A percentile compares a stretch with the other conserved stretches of the same genome.
Conservation (phyloP, 2,113 vertebrate species). For the Erythrocebus patas region DNA sequence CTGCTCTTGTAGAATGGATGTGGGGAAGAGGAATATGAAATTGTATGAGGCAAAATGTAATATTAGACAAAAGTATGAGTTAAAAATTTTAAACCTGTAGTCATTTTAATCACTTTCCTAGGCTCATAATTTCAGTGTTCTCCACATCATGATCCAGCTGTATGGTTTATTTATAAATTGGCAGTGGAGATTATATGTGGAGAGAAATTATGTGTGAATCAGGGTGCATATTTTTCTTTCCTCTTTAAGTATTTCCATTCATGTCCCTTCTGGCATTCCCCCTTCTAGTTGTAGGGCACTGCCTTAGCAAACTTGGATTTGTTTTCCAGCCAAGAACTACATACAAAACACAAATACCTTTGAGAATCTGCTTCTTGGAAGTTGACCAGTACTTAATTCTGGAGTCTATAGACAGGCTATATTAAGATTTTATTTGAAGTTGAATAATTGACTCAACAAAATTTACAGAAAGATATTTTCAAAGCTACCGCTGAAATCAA, state of each 20-base stretch:
- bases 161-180: background rate
- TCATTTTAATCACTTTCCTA: background rate
- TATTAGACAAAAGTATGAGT: background rate
- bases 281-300: constrained; percentile 66
- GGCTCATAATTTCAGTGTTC: background rate
- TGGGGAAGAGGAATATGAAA: background rate
- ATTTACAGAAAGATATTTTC: constrained; percentile 70
- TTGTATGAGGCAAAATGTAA: background rate
- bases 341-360: constrained; percentile 74
- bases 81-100: background rate
- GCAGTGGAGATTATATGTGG: background rate
- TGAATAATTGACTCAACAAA: constrained; percentile 77
- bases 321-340: constrained; percentile 75
- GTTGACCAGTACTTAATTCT: constrained; percentile 76
- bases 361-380: constrained; percentile 64
- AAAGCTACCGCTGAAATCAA: constrained; percentile 68
- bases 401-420: constrained; percentile 71
- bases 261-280: background rate
- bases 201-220: constrained; percentile 15
- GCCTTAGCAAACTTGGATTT: constrained; percentile 73
- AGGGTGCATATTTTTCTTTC: constrained; percentile 39
- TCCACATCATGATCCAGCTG: background rate
- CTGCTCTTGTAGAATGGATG: background rate
- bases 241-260: constrained; percentile 19
- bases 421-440: constrained; percentile 70